Evolutionary conservation across 2,113 vertebrate genomes (phyloP), one percentile per base, ranked within the genome.

Genomic region (Salvelinus sp.): DNA sequence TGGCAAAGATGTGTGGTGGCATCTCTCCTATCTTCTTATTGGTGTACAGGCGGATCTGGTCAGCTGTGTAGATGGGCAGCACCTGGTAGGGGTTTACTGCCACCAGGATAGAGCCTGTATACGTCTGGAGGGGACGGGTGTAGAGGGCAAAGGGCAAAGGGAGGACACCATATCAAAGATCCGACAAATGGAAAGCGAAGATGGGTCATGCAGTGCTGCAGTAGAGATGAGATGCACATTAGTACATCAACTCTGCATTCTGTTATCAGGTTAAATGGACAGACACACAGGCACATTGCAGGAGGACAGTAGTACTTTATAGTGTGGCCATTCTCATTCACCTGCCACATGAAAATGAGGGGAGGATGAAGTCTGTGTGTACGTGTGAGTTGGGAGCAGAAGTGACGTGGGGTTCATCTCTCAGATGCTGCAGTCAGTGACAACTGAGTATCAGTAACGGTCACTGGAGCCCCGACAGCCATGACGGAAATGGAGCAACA

Each of bases 1-100:
- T 99, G 68, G 98, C 96, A 0, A 99, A 99, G 89, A 99, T 99
- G 88, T 99, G 98, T 0, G 98, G 98, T 0, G 98, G 96, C 96
- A 99, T 97, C 88, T 99, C 98, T 0, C 98, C 98, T 0, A 99
- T 99, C 92, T 99, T 99, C 89, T 96, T 98, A 92, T 99, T 99
- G 91, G 97, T 99, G 82, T 99, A 99, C 74, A 97, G 96, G 58
- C 97, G 96, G 84, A 99, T 99, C 91, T 99, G 97, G 83, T 99
- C 96, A 0, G 97, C 93, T 0, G 96, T 96, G 93, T 99, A 99
- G 93, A 99, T 98, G 75, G 97, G 95, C 25, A 99, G 94, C 80
- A 98, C 93, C 94, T 99, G 98, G 84, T 99, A 99, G 20, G 98
- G 98, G 83, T 99, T 99, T 79, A 99, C 97, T 0, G 98, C 97